Percentiles rank a stretch among this genome's conserved stretches.
These are phyloP conservation scores for Apodemia mormo DNA, from an alignment of 2,888 invertebrate genomes.

Conservation along the genomic window DNA sequence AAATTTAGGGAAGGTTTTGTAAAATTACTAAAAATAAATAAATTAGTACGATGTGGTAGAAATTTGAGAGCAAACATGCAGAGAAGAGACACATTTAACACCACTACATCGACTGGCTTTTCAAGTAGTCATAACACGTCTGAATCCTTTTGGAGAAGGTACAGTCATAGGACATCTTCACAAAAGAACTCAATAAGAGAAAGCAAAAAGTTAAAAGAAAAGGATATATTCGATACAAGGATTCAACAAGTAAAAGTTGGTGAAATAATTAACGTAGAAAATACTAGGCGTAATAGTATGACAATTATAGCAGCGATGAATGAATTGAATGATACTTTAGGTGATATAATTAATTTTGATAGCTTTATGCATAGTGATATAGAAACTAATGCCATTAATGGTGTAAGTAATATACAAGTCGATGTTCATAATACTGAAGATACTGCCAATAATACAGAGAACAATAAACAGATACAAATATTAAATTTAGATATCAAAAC, in stretches of 20 bases:
- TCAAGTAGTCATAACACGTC: slow-evolving; percentile 82
- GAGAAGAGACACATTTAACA: slow-evolving; percentile 85
- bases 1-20: slow-evolving; percentile 93
- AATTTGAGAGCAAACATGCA: slow-evolving; percentile 79
- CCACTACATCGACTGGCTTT: slow-evolving; percentile 83
- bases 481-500: slow-evolving; percentile 76
- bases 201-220: slow-evolving; percentile 63
- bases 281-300: slow-evolving; percentile 76
- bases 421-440: slow-evolving; percentile 55
- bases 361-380: slow-evolving; percentile 32
- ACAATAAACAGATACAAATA: slow-evolving; percentile 79
- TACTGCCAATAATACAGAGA: slow-evolving; percentile 53
- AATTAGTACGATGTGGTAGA: slow-evolving; percentile 68
- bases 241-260: slow-evolving; percentile 65
- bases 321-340: slow-evolving; percentile 52
- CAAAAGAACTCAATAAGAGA: slow-evolving; percentile 64
- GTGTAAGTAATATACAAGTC: slow-evolving; percentile 46
- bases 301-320: slow-evolving; percentile 68
- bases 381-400: slow-evolving; percentile 31
- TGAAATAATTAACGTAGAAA: slow-evolving; percentile 71
- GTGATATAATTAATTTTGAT: slow-evolving; percentile 39
- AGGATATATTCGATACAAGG: slow-evolving; percentile 45
- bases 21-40: slow-evolving; percentile 81
- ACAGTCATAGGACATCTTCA: slow-evolving; percentile 77
- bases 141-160: slow-evolving; percentile 84